Evolutionary conservation across 1,140 invertebrate genomes (phyloP), one percentile per base, ranked within the genome.

Genomic region (Drosophila funebris): DNA sequence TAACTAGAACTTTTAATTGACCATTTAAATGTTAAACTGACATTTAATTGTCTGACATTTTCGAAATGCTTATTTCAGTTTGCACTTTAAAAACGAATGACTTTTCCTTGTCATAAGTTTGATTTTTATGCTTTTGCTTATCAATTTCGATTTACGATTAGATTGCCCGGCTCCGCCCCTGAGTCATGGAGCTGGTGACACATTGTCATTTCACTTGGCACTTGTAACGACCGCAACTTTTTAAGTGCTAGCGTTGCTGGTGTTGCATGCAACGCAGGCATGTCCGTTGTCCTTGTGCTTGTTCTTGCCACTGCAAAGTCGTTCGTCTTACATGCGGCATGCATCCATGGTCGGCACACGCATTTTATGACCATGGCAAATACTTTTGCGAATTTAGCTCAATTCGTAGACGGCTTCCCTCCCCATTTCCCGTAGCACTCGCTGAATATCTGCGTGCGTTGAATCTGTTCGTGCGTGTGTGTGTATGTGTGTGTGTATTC

Each of bases 291-390:
- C 29, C 48, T 52, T 62, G 58, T 44, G 39, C 61, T 54, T 61
- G 29, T 46, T 27, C 24, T 58, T 58, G 33, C 53, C 39, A 41
- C 37, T 27, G 54, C 36, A 56, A 56, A 18, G n/a, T 54, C 16
- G n/a, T 54, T 31, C 52, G 6, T 4, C 37, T 41, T n/a, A 16
- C 16, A 24, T 58, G 27, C 3, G 9, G 53, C 31, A 41, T 41
- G 36, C 18, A 20, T 41, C 56, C 41, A 14, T 24, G 16, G 27
- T 4, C 43, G 20, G 9, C 29, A 29, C 20, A 73, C 56, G 63
- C 70, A 73, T 73, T 73, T 68, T 68, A 73, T 61, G 70, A 16
- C 70, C 24, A 36, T 54, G 54, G 48, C 16, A 61, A 29, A 62
- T 70, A 54, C 27, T 62, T 54, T 36, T 69, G 56, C 36, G 46